phyloP scores from a whole-genome alignment of 1,140 invertebrate species.

The Cyclargus thomasi region DNA sequence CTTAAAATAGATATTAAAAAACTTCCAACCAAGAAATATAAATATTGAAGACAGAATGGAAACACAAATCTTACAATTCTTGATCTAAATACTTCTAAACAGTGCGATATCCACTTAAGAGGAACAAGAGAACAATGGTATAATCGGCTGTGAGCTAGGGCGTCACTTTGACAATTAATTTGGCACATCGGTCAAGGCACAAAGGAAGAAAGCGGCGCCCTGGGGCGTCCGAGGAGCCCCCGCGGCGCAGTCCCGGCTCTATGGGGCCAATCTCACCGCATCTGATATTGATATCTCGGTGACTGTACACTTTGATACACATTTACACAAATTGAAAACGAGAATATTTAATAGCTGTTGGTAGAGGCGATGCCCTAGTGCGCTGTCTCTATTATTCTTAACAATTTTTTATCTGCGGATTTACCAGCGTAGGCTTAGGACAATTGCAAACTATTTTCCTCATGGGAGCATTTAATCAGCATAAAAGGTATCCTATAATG shows the following conservation, averaged over 20 bases:
- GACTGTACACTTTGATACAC: constrained; percentile 9
- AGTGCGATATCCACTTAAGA: constrained; percentile 23
- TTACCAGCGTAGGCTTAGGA: no score
- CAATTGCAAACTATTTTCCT: no score
- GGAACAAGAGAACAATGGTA: background rate
- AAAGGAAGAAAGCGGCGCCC: constrained; percentile 34
- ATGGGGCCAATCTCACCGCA: constrained; percentile 18
- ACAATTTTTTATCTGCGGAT: no score
- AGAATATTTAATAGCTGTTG: no score
- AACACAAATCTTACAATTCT: no score
- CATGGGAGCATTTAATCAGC: no score
- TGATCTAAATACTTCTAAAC: constrained; percentile 33
- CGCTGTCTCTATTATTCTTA: no score
- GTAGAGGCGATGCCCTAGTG: no score
- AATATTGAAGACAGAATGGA: no score
- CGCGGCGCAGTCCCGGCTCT: constrained; percentile 31
- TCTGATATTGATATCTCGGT: constrained; percentile 2
- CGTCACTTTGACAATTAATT: constrained; percentile 50
- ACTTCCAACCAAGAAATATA: no score
- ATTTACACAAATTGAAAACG: background rate
- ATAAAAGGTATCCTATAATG: no score
- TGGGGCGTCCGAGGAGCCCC: constrained; percentile 30
- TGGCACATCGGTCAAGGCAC: constrained; percentile 42
- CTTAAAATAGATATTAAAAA: no score
- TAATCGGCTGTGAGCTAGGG: background rate